These are phyloP conservation scores for Sinocyclocheilus grahami DNA, from an alignment of 2,113 vertebrate genomes.

Conservation along the genomic window DNA sequence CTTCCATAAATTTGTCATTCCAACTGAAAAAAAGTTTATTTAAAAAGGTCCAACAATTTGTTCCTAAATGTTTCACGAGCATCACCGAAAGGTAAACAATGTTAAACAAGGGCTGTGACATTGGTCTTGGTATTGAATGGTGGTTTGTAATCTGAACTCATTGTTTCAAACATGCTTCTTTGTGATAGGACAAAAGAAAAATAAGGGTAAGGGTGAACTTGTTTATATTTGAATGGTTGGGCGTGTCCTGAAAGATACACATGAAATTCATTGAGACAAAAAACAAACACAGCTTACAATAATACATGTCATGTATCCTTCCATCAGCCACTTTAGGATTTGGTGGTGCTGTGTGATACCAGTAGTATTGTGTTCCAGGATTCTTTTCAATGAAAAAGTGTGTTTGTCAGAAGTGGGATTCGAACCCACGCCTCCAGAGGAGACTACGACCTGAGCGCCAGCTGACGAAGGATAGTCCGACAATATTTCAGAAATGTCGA, in stretches of 20 bases:
- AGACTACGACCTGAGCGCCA: slow-evolving; percentile 67
- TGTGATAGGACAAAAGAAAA: not conserved
- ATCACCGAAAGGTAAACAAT: not conserved
- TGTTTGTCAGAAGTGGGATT: slow-evolving; percentile 62
- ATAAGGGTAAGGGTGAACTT: not conserved
- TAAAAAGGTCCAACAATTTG: not conserved
- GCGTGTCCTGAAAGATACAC: not conserved
- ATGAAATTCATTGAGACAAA: not conserved
- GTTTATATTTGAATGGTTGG: not conserved
- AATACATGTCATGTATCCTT: not conserved
- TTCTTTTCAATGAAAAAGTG: not conserved
- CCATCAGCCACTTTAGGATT: not conserved
- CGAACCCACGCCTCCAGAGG: slow-evolving; percentile 67
- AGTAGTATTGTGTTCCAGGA: too few species aligned
- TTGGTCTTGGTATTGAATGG: not conserved
- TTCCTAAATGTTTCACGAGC: not conserved
- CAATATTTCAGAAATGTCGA: too few species aligned
- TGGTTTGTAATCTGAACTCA: not conserved
- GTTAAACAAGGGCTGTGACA: not conserved
- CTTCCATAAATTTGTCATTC: not conserved
- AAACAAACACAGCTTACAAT: not conserved
- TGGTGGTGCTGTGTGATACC: not conserved
- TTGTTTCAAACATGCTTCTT: not conserved
- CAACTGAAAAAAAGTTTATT: not conserved
- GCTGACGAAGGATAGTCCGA: too few species aligned